Percentiles rank a stretch among this genome's conserved stretches.
These are phyloP conservation scores for Danio albolineatus DNA, from an alignment of 2,797 vertebrate species.

Conservation along the genomic window DNA sequence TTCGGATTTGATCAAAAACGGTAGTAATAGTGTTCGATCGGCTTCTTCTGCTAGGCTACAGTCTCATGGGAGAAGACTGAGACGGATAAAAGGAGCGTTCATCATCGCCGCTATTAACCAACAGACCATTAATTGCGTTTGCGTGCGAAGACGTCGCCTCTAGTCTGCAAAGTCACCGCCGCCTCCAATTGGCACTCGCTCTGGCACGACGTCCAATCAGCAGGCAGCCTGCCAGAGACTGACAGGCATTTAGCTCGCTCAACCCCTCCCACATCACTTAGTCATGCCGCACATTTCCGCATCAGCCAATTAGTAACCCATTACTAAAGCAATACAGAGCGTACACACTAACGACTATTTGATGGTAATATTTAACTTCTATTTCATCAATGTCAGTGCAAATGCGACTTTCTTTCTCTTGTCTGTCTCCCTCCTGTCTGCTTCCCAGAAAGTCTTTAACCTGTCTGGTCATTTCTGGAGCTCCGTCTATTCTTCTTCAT, in stretches of 20 bases:
- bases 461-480: background rate
- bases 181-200: constrained; percentile 32
- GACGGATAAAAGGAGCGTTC: constrained; percentile 11
- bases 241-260: constrained; percentile 15
- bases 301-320: constrained; percentile 53
- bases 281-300: constrained; percentile 39
- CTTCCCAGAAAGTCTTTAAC: constrained; percentile 36
- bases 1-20: constrained; percentile 2
- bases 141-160: constrained; percentile 22
- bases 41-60: background rate
- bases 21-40: constrained; percentile 2
- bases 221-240: constrained; percentile 35
- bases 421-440: constrained; percentile 16
- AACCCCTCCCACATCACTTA: constrained; percentile 53
- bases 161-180: constrained; percentile 29
- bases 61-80: constrained; percentile 17
- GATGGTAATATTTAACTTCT: constrained; percentile 43
- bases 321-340: constrained; percentile 45
- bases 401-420: constrained; percentile 36
- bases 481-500: constrained; percentile 36
- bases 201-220: constrained; percentile 46
- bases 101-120: constrained; percentile 13
- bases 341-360: constrained; percentile 48
- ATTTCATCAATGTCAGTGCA: constrained; percentile 44
- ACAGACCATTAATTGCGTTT: constrained; percentile 22